Base-by-base conservation (phyloP, 1,140 invertebrate genomes). In the Rhizoglyphus robini region DNA sequence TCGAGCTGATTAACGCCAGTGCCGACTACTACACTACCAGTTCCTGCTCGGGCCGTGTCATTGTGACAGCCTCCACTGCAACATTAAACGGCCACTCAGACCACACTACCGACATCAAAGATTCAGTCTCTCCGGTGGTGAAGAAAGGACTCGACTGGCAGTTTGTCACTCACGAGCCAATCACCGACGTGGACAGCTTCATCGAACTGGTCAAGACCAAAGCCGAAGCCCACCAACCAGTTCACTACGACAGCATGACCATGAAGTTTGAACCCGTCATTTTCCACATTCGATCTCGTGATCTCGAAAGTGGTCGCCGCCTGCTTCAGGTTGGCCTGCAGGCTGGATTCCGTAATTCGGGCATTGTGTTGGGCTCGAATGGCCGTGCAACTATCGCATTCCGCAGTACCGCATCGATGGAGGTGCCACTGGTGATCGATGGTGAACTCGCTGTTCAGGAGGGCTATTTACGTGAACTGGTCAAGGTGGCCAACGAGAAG, bases 321-420 rank as follows among this genome's bases (percentile, higher is more conserved):
- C n/a, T n/a, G n/a, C n/a, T n/a, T n/a, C n/a, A n/a, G n/a, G n/a
- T n/a, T n/a, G n/a, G n/a, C n/a, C n/a, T n/a, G n/a, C n/a, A n/a
- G n/a, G n/a, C n/a, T n/a, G 80, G 80, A 13, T 81, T 79, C 66
- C 72, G 79, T 57, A 81, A 81, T 71, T 81, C 80, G 48, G 80
- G 80, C 32, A 75, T 81, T 41, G 76, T 76, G 58, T 65, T 81
- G 63, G 75, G 79, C 34, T 77, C 75, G 59, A 75, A 76, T 67
- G 77, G 76, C 29, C 79, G 79, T 70, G 76, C 79, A 64, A 79
- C 77, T 15, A 69, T 76, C 13, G 63, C 63, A 4, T 23, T 65
- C 25, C 4, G 63, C 4, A 20, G 8, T 20, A 67, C 62, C n/a
- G 18, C 4, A 4, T 63, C 57, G 18, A 8, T 65, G n/a, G 60